phyloP scores from a whole-genome alignment of 2,113 vertebrate genomes.

The Orthochromis malagaraziensis region DNA sequence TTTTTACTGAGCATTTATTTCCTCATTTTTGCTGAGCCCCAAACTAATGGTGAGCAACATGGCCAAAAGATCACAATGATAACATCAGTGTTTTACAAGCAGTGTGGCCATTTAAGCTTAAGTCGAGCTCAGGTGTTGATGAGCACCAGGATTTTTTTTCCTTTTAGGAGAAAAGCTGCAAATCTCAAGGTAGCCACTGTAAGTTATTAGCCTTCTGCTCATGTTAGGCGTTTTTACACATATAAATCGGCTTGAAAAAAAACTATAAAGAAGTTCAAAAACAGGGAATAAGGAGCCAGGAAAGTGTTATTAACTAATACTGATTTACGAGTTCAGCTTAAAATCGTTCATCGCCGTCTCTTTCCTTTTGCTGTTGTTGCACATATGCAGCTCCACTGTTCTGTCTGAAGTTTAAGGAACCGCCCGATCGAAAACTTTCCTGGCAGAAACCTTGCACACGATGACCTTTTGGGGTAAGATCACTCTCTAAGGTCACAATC shows the following conservation, averaged over 20 bases:
- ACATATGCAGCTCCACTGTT: background rate
- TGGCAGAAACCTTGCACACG: background rate
- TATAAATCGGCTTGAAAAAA: background rate
- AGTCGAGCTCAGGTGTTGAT: background rate
- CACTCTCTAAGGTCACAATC: background rate
- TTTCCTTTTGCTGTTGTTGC: background rate
- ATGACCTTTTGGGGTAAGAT: background rate
- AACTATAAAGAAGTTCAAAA: background rate
- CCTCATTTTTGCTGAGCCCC: background rate
- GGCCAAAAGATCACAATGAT: background rate
- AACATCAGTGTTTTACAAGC: background rate
- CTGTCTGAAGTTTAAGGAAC: background rate
- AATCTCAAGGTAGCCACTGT: background rate
- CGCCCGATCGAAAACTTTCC: background rate
- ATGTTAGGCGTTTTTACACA: rapidly evolving
- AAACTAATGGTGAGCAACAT: background rate
- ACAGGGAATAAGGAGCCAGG: background rate
- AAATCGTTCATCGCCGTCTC: background rate
- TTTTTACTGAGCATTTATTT: conserved; percentile 7
- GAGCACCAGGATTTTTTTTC: background rate
- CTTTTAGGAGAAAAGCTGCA: background rate
- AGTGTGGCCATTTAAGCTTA: background rate
- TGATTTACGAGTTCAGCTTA: background rate
- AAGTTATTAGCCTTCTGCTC: background rate
- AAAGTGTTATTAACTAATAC: background rate